Percentiles rank a stretch among this genome's conserved stretches.
phyloP scores from a whole-genome alignment of 1,140 invertebrate species.

The Pseudomyrmex pallidus region DNA sequence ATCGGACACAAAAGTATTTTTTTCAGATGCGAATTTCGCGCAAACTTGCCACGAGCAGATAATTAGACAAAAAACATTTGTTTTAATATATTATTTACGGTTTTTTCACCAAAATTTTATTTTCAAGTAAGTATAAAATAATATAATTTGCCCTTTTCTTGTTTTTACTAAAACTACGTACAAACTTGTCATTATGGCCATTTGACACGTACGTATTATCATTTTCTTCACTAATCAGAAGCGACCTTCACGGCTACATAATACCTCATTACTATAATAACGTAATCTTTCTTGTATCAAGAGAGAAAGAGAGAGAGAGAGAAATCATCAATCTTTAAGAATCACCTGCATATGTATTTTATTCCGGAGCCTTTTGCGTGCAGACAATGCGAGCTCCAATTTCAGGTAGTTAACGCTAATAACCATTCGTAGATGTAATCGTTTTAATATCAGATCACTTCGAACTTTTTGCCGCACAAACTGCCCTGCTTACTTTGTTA shows the following conservation, averaged over 20 bases:
- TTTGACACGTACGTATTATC: conserved; percentile 6
- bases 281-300: conserved; percentile 36
- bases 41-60: too few relatives aligned
- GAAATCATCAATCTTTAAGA: conserved; percentile 54
- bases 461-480: conserved; percentile 53
- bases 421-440: conserved; percentile 46
- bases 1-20: conserved; percentile 56
- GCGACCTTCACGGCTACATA: background rate
- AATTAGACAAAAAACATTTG: too few relatives aligned
- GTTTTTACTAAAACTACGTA: background rate
- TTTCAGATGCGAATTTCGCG: conserved; percentile 58
- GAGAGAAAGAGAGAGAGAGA: too few relatives aligned
- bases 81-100: too few relatives aligned
- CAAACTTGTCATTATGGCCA: background rate
- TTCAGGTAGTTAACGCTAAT: conserved; percentile 65
- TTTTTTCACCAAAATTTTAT: too few relatives aligned
- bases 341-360: conserved; percentile 56
- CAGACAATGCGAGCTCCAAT: conserved; percentile 58
- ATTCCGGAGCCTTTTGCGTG: conserved; percentile 51
- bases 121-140: too few relatives aligned
- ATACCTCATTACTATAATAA: conserved; percentile 36
- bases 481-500: conserved; percentile 4
- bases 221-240: conserved; percentile 3
- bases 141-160: too few relatives aligned
- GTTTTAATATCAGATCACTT: conserved; percentile 45